Percentiles rank a stretch among this genome's conserved stretches.
phyloP scores from a whole-genome alignment of 2,797 vertebrate species.

The Pantherophis alleghaniensis region DNA sequence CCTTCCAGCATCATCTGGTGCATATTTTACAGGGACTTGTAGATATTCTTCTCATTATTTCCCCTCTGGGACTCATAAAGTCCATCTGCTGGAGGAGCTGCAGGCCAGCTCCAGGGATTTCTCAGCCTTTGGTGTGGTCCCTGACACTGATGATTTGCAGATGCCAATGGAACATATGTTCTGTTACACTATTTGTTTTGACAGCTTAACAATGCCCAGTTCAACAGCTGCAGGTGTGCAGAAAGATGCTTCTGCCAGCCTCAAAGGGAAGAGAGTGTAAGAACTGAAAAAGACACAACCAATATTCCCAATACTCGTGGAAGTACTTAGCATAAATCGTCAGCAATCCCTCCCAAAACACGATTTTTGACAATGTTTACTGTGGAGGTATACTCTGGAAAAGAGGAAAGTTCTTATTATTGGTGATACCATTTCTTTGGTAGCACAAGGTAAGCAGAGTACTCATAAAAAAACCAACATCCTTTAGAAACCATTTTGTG shows the following conservation, averaged over 20 bases:
- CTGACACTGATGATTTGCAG: background rate
- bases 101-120: background rate
- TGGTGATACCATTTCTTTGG: background rate
- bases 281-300: background rate
- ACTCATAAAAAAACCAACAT: background rate
- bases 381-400: background rate
- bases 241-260: background rate
- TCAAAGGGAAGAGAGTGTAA: slow-evolving; percentile 17
- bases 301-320: background rate
- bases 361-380: background rate
- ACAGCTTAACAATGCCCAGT: slow-evolving; percentile 16
- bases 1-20: slow-evolving; percentile 33
- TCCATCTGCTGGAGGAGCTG: slow-evolving; percentile 51
- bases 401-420: slow-evolving; percentile 10
- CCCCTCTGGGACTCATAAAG: slow-evolving; percentile 36
- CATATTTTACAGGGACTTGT: slow-evolving; percentile 32
- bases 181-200: slow-evolving; percentile 28
- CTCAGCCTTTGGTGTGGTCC: slow-evolving; percentile 30
- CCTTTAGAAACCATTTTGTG: background rate
- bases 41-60: slow-evolving; percentile 37
- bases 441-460: background rate
- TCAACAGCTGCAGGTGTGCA: background rate
- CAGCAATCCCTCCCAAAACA: background rate
- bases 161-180: background rate
- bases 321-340: background rate